Percentiles rank a stretch among this genome's conserved stretches.
These are phyloP conservation scores for Trachelus troglodyta DNA, from an alignment of 2,888 invertebrate species.

Conservation along the genomic window DNA sequence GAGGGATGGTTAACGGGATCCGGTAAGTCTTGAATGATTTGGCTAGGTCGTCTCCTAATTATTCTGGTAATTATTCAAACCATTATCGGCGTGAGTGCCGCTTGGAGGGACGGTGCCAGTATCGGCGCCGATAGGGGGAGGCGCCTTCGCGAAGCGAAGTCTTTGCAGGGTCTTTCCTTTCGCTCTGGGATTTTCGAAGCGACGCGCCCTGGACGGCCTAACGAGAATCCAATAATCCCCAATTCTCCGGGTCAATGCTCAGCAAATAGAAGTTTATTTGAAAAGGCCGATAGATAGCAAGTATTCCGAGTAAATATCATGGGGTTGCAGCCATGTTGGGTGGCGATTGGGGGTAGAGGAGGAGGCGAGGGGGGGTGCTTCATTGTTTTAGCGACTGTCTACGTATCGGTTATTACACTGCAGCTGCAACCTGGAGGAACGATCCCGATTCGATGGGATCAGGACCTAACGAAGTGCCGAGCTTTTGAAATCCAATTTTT, in stretches of 20 bases:
- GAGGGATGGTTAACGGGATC: no score
- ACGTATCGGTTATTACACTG: no score
- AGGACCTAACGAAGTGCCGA: no score
- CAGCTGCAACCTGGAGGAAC: no score
- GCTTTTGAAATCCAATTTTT: no score
- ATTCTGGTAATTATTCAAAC: slow-evolving; percentile 53
- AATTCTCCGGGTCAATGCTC: slow-evolving; percentile 55
- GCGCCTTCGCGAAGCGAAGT: slow-evolving; percentile 2
- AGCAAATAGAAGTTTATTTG: slow-evolving; percentile 57
- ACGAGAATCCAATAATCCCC: slow-evolving; percentile 62
- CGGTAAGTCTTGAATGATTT: no score
- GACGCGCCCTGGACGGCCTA: slow-evolving; percentile 42
- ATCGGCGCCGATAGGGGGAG: slow-evolving; percentile 15
- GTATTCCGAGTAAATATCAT: slow-evolving; percentile 28
- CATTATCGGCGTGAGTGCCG: slow-evolving; percentile 33
- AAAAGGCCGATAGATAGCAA: slow-evolving; percentile 33
- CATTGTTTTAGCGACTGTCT: no score
- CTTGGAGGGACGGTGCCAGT: slow-evolving; percentile 12
- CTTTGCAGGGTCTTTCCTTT: slow-evolving; percentile 14
- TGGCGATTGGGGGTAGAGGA: no score
- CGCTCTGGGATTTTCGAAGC: slow-evolving; percentile 34
- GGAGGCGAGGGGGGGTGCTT: no score
- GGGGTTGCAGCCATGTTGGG: not conserved
- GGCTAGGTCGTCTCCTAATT: slow-evolving; percentile 37
- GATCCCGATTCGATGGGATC: no score